Evolutionary conservation across 2,888 invertebrate species (phyloP), one percentile per base, ranked within the genome.

Genomic region (Lucinisca nassula): DNA sequence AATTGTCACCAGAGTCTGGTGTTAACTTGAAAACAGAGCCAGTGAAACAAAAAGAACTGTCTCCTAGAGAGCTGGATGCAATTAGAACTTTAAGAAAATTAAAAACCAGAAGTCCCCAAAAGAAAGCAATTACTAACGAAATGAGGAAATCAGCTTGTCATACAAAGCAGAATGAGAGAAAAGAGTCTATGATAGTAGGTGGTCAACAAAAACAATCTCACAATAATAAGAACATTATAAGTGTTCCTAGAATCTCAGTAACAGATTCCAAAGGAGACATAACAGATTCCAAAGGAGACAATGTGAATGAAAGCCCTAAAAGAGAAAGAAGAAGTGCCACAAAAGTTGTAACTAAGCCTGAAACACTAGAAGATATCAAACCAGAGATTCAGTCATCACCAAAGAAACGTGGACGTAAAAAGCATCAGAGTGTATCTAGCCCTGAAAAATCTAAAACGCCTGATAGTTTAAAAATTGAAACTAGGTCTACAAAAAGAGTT

Each of bases 101-200:
- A 14, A 61, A 61, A 24, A 30, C 61, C 4, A 14, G 4, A 30
- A 61, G 61, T 30, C 61, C 61, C 1, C 17, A 61, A 30, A 61
- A 61, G 61, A 61, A 61, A 61, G 61, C 61, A 61, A 61, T 61
- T 30, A 61, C 61, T 30, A 61, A 61, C 27, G 61, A 61, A 30
- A 61, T 61, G 61, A 61, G 61, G 27, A 61, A 61, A 27, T 61
- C 61, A 61, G 61, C 61, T 6, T 61, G 61, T 27, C 61, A 61
- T 30, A 30, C 4, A 14, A 61, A 61, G 27, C 61, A 61, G 27
- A 61, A 61, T 61, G 61, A 61, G 14, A 61, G 61, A 61, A 61
- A 30, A 14, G 24, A 61, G n/a, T 61, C 61, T 8, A 51, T n/a
- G 4, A n/a, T n/a, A n/a, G 45, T 45, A 12, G 45, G 45, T 8